Conservation (phyloP, 2,888 invertebrate species). For the Lithophane semibrunnea region DNA sequence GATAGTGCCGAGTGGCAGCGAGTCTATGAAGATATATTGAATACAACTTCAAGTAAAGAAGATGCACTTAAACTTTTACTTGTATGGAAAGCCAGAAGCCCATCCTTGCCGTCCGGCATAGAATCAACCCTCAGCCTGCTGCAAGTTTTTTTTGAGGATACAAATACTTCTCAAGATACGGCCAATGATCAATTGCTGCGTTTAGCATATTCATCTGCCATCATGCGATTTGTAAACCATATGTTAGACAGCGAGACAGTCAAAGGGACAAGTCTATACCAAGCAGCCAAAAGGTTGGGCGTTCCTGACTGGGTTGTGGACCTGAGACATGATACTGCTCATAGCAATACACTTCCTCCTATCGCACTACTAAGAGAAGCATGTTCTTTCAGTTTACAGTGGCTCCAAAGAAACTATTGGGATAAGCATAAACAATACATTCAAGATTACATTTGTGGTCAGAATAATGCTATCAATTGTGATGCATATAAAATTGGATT, state of each 20-base stretch:
- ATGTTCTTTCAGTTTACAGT: constrained; percentile 91
- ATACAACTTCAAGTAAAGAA: constrained; percentile 75
- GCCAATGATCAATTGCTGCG: constrained; percentile 86
- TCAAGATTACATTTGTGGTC: constrained; percentile 82
- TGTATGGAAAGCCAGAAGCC: constrained; percentile 91
- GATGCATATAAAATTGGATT: constrained; percentile 77
- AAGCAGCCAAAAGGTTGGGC: constrained; percentile 91
- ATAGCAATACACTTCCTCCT: constrained; percentile 92
- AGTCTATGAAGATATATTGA: constrained; percentile 85
- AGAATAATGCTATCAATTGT: constrained; percentile 69
- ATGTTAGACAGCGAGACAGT: constrained; percentile 90
- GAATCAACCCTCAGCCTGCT: constrained; percentile 91
- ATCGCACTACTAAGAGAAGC: constrained; percentile 92
- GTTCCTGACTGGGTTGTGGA: constrained; percentile 95
- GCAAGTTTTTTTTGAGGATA: constrained; percentile 87
- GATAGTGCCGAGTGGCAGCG: constrained; percentile 88
- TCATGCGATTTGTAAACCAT: constrained; percentile 92
- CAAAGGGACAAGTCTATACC: constrained; percentile 88
- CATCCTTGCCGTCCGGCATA: constrained; percentile 90
- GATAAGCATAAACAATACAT: constrained; percentile 88
- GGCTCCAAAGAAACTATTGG: constrained; percentile 93
- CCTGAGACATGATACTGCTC: constrained; percentile 94
- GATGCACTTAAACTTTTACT: constrained; percentile 86
- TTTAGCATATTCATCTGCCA: constrained; percentile 91
- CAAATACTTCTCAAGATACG: constrained; percentile 67